Conservation (phyloP, 1,140 invertebrate species). For the Acromyrmex heyeri region DNA sequence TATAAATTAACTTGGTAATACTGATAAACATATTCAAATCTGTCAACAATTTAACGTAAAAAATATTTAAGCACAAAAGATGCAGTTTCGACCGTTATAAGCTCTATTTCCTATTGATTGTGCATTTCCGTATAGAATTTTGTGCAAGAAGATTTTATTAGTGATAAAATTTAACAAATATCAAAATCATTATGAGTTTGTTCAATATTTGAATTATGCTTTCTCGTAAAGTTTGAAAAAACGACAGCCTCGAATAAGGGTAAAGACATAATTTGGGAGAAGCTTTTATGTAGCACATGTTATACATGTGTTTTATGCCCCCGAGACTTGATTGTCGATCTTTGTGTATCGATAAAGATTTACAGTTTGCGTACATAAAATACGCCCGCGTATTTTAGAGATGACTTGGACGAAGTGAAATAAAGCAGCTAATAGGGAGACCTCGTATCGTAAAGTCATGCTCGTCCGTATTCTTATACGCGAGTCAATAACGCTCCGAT, state of each 20-base stretch:
- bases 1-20: neutral
- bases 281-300: conserved; percentile 19
- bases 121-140: neutral
- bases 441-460: conserved; percentile 73
- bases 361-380: conserved; percentile 53
- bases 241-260: neutral
- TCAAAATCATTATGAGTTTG: neutral
- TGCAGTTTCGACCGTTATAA: too few relatives aligned
- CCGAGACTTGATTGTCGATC: conserved; percentile 46
- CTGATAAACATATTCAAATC: too few relatives aligned
- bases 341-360: conserved; percentile 57
- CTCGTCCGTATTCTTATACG: conserved; percentile 69
- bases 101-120: too few relatives aligned
- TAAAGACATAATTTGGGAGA: conserved; percentile 19
- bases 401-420: conserved; percentile 42
- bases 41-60: too few relatives aligned
- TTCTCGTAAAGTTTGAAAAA: conserved; percentile 25
- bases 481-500: conserved; percentile 72
- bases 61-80: too few relatives aligned
- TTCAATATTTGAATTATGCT: conserved; percentile 2
- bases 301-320: conserved; percentile 31
- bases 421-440: conserved; percentile 72
- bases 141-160: neutral
- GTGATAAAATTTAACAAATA: neutral
- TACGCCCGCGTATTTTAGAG: neutral